Base-by-base conservation (phyloP, 1,140 invertebrate species). In the Prorops nasuta region DNA sequence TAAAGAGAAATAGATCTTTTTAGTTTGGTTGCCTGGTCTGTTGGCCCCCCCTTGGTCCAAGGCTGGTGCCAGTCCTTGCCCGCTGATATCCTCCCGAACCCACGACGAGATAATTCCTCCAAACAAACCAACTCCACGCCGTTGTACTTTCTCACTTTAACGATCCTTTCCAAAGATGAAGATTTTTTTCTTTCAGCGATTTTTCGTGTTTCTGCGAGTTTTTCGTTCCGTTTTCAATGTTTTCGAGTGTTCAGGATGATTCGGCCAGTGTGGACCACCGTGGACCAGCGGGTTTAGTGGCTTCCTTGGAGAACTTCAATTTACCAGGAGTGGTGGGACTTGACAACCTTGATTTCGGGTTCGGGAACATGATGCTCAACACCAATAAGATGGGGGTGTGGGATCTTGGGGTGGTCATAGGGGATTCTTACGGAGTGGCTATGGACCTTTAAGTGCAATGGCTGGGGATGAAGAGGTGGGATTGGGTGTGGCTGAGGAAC, bases 361-460 rank as follows among this genome's bases (percentile, higher is more conserved):
- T 73, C 71, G 35, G 60, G 60, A 36, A 59, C 60, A 35, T 66
- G 63, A 15, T 65, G 54, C 3, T 62, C 61, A 8, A 63, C 51
- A 6, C 71, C 75, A 42, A 76, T 66, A 43, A 77, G 63, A 51
- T 77, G 72, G 4, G 75, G 72, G 21, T 68, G 66, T 8, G 43
- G 50, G 40, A 69, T 42, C 22, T 71, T 42, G 8, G 60, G 52
- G 16, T 53, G 51, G 10, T 63, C 51, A 50, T 71, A 72, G 36
- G 67, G 72, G 38, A 76, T 65, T 37, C 66, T 66, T 16, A 45
- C 47, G 15, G 61, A 28, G 1, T 70, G 60, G 40, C 40, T 41
- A 41, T 69, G 67, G 8, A 61, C 67, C 45, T 69, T 65, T 18
- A 73, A 50, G 52, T 67, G 65, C 10, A 76, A 49, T 18, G 73